These are phyloP conservation scores for Chanos chanos DNA, from an alignment of 2,797 vertebrate genomes.

Conservation along the genomic window DNA sequence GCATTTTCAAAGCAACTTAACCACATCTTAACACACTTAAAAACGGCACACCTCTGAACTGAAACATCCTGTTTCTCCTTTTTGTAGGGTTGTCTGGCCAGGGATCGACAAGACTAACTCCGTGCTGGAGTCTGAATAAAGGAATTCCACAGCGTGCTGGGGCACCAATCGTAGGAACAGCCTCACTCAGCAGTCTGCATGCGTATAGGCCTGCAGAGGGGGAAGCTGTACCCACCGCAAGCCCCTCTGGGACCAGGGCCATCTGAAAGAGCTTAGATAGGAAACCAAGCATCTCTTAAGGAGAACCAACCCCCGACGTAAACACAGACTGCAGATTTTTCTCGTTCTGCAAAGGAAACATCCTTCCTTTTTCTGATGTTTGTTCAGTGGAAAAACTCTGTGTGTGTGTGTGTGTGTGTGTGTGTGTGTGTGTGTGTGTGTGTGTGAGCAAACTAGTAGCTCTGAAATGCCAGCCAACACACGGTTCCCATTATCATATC, in stretches of 20 bases:
- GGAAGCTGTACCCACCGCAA: conserved; percentile 31
- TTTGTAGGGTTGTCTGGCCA: too few relatives aligned
- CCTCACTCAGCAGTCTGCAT: conserved; percentile 31
- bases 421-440: not conserved
- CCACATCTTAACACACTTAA: too few relatives aligned
- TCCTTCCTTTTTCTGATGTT: conserved; percentile 1
- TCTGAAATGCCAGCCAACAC: conserved; percentile 31
- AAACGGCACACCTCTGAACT: too few relatives aligned
- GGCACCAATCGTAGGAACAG: conserved; percentile 33
- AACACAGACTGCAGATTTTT: not conserved
- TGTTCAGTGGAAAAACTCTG: conserved; percentile 3
- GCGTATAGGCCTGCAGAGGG: conserved; percentile 27
- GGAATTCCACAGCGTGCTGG: conserved; percentile 42
- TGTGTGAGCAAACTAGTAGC: conserved; percentile 4
- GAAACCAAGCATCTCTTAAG: conserved; percentile 12
- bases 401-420: not conserved
- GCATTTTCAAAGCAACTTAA: too few relatives aligned
- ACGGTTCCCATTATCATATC: conserved; percentile 27
- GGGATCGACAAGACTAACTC: too few relatives aligned
- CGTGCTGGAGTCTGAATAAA: conserved; percentile 14
- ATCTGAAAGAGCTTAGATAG: conserved; percentile 23
- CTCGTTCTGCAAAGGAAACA: not conserved
- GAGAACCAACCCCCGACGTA: not conserved
- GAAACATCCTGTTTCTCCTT: too few relatives aligned
- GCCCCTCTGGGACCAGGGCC: not conserved